A percentile compares a stretch with the other conserved stretches of the same genome.
Evolutionary conservation across 2,888 invertebrate genomes (phyloP).

Genomic region (Phengaris alcon): DNA sequence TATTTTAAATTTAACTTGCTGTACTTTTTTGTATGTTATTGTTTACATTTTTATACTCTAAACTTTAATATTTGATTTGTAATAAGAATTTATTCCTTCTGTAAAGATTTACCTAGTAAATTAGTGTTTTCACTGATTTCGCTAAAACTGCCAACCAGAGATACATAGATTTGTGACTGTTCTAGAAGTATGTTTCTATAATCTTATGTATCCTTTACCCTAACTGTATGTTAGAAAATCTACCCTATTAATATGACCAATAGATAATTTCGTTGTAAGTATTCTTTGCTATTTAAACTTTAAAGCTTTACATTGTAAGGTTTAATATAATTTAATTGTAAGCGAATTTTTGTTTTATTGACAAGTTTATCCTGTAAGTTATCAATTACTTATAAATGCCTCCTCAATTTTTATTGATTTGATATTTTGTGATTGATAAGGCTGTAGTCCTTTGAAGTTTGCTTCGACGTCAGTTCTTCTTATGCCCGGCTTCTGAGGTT

Average conservation of each 20-base stretch:
- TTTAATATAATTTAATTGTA: background rate
- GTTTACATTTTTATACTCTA: background rate
- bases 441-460: too few relatives aligned
- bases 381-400: too few relatives aligned
- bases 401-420: too few relatives aligned
- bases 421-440: too few relatives aligned
- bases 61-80: too few relatives aligned
- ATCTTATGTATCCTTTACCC: background rate
- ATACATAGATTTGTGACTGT: background rate
- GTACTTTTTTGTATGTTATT: background rate
- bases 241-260: constrained; percentile 13
- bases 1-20: background rate
- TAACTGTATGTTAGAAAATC: background rate
- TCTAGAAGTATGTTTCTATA: background rate
- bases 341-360: background rate
- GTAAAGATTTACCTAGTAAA: background rate
- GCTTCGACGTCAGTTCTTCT: too few relatives aligned
- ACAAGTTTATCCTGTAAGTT: too few relatives aligned
- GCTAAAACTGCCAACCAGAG: background rate
- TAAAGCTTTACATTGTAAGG: background rate
- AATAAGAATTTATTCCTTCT: too few relatives aligned
- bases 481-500: too few relatives aligned
- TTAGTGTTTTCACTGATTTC: background rate
- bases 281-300: background rate
- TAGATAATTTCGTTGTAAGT: constrained; percentile 3